Base-by-base conservation (phyloP, 2,797 vertebrate species). In the Iguana delicatissima region DNA sequence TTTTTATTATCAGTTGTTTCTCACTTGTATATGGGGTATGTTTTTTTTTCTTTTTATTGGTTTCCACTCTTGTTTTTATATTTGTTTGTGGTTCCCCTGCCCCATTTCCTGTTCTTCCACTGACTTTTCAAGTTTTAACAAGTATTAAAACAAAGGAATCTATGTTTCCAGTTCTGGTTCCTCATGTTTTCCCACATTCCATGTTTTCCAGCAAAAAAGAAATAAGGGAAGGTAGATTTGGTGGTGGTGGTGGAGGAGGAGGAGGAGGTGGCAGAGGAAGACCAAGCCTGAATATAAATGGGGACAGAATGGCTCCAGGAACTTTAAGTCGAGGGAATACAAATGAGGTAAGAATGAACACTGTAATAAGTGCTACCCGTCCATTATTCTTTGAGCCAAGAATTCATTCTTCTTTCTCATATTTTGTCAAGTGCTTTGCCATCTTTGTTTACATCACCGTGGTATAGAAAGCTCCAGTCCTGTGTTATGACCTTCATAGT, bases 121-220 rank as follows among this genome's bases (percentile, higher is more conserved):
- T 24, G 13, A 72, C 6, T 42, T 57, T 46, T 83, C 84, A 57
- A 46, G 6, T 46, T 72, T 26, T 77, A 72, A 67, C 74, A 29
- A 87, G 38, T 6, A 7, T 81, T 62, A 20, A 32, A 72, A 50
- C 22, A 62, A 38, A 52, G 6, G 10, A 79, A 46, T 22, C 20
- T 52, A 35, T 50, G 29, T 38, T 46, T 72, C 20, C 62, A 46
- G 38, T 35, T 59, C 50, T 29, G 57, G 52, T 73, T 22, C 5
- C 12, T 94, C 42, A 0, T 2, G 84, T 84, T 94, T 32, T 83
- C 20, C 91, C 22, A 35, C 0, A 88, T 12, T 93, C 50, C 9
- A 0, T 24, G 86, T 89, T 38, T 95, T 94, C 12, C 81, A 96
- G 96, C 77, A 96, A 96, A 96, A 94, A 92, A 3, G 96, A 96